Conservation (phyloP, 2,797 vertebrate species). For the Agapornis canus region DNA sequence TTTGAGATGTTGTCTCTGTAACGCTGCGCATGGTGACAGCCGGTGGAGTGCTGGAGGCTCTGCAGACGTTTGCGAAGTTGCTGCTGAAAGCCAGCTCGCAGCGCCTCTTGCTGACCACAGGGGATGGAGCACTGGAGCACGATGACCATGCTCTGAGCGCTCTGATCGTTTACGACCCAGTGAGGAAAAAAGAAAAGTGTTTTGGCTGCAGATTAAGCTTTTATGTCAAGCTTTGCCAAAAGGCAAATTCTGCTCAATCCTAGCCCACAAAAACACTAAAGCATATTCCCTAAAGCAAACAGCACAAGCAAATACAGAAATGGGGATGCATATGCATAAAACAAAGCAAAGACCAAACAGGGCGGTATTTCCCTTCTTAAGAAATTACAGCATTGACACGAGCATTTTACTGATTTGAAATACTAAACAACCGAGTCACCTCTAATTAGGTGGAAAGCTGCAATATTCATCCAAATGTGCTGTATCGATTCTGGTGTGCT, state of each 20-base stretch:
- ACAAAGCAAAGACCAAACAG: conserved; percentile 3
- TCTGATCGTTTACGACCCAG: neutral
- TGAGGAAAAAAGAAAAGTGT: neutral
- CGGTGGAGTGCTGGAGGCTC: rapidly evolving
- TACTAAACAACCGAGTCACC: conserved; percentile 9
- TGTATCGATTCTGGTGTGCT: neutral
- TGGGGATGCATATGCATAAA: neutral
- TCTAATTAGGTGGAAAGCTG: conserved; percentile 50
- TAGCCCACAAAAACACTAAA: neutral
- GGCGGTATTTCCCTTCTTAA: neutral
- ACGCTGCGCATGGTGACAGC: neutral
- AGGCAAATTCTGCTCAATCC: neutral
- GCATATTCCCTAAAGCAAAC: neutral
- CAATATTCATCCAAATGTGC: neutral
- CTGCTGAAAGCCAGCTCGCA: neutral
- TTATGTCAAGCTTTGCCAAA: neutral
- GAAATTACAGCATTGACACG: neutral
- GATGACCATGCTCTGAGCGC: neutral
- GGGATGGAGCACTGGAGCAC: neutral
- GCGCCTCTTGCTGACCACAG: rapidly evolving
- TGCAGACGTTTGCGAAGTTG: neutral
- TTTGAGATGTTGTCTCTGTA: neutral
- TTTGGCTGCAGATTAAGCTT: neutral
- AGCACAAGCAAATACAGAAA: neutral
- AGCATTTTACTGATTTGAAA: conserved; percentile 42